Percentiles rank a stretch among this genome's conserved stretches.
Conservation (phyloP, 2,113 vertebrate genomes). For the Osmerus mordax region DNA sequence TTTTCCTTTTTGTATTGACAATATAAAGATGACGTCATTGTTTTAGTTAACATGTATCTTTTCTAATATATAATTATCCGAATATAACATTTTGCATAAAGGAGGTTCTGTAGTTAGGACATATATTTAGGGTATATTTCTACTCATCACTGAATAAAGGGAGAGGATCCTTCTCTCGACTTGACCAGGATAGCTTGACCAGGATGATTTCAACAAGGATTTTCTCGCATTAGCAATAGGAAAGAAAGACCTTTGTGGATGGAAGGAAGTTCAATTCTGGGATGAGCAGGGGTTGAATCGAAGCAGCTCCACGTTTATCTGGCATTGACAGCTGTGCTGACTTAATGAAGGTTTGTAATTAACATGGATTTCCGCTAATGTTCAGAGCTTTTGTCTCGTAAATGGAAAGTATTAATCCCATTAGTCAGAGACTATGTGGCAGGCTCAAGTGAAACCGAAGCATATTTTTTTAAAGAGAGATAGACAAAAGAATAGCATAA, state of each 20-base stretch:
- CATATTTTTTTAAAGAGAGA: slow-evolving; percentile 8
- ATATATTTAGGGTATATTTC: too few species aligned
- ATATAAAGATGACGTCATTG: too few species aligned
- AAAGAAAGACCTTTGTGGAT: slow-evolving; percentile 60
- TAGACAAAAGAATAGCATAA: slow-evolving; percentile 9
- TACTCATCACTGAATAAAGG: slow-evolving; percentile 16
- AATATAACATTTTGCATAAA: background rate
- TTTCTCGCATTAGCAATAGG: slow-evolving; percentile 48
- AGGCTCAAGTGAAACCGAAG: slow-evolving; percentile 39
- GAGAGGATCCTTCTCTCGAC: slow-evolving; percentile 23
- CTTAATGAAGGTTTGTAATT: slow-evolving; percentile 82
- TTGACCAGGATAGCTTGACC: background rate
- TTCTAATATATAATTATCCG: background rate
- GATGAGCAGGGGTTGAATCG: slow-evolving; percentile 61
- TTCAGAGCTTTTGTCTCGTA: slow-evolving; percentile 76
- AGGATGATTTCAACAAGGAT: background rate
- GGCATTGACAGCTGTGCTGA: slow-evolving; percentile 77
- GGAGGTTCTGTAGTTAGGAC: too few species aligned
- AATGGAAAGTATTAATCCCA: slow-evolving; percentile 75
- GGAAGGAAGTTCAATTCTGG: slow-evolving; percentile 52
- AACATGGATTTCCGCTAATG: slow-evolving; percentile 81
- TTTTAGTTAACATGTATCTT: background rate
- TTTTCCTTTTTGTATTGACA: too few species aligned
- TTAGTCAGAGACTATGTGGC: slow-evolving; percentile 58
- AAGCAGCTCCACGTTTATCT: slow-evolving; percentile 77